Percentiles rank a stretch among this genome's conserved stretches.
These are phyloP conservation scores for Hyles euphorbiae DNA, from an alignment of 1,140 invertebrate species.

Conservation along the genomic window DNA sequence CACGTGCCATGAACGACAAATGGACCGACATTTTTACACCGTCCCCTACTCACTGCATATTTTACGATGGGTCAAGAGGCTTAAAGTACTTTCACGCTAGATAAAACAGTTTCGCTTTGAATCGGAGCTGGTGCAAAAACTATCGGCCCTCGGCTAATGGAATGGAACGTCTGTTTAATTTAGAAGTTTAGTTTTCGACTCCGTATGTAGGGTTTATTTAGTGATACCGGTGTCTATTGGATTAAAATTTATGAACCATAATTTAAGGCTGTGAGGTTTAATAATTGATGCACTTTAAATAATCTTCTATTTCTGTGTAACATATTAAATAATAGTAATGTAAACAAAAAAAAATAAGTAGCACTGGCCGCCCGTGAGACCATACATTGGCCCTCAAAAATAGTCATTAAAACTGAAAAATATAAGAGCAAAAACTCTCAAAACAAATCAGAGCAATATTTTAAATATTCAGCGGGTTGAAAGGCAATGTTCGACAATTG, in stretches of 20 bases:
- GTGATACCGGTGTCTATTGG: not conserved
- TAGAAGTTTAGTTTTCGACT: not conserved
- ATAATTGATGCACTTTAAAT: no score
- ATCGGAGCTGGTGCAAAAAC: conserved; percentile 11
- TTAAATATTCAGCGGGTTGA: conserved; percentile 7
- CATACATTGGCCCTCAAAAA: no score
- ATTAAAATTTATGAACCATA: no score
- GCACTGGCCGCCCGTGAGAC: no score
- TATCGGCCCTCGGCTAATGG: conserved; percentile 9
- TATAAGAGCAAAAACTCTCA: not conserved
- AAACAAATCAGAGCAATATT: not conserved
- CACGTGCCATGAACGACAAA: conserved; percentile 15
- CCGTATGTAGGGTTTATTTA: not conserved
- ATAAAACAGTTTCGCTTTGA: conserved; percentile 20
- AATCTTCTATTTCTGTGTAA: no score
- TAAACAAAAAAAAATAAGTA: no score
- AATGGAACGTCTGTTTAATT: conserved; percentile 12
- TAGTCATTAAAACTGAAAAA: no score
- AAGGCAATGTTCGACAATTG: conserved; percentile 13
- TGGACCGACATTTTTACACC: conserved; percentile 18
- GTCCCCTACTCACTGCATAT: conserved; percentile 15
- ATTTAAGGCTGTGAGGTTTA: no score
- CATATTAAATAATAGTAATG: no score
- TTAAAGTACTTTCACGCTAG: conserved; percentile 24
- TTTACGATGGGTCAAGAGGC: conserved; percentile 21